A percentile compares a stretch with the other conserved stretches of the same genome.
Conservation (phyloP, 2,888 invertebrate species). For the Dolichopus griseipennis region DNA sequence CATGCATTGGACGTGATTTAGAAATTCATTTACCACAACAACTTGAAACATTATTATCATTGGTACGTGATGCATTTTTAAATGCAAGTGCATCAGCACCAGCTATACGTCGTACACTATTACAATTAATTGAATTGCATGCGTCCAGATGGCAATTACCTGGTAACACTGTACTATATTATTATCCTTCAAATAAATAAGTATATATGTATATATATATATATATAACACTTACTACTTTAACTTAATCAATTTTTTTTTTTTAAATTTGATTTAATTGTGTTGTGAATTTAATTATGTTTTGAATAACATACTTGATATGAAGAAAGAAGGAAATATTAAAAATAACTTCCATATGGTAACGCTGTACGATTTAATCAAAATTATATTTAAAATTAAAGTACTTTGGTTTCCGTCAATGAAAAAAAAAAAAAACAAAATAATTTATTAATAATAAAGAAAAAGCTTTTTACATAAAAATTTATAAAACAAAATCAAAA, state of each 20-base stretch:
- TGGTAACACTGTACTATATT: conserved; percentile 81
- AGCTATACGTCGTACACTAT: conserved; percentile 69
- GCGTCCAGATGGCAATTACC: conserved; percentile 87
- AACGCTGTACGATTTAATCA: too few relatives aligned
- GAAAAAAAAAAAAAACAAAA: not conserved
- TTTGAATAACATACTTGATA: too few relatives aligned
- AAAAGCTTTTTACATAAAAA: too few relatives aligned
- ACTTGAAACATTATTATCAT: conserved; percentile 66
- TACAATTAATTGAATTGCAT: conserved; percentile 83
- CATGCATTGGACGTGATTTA: conserved; percentile 79
- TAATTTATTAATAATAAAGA: too few relatives aligned
- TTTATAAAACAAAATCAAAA: not conserved
- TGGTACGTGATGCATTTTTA: conserved; percentile 78
- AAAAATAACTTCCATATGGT: too few relatives aligned
- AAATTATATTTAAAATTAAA: not conserved
- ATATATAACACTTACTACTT: too few relatives aligned
- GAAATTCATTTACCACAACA: conserved; percentile 73
- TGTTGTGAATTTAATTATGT: too few relatives aligned
- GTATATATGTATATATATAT: too few relatives aligned
- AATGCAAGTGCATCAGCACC: conserved; percentile 62
- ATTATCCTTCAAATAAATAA: conserved; percentile 61
- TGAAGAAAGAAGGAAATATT: too few relatives aligned
- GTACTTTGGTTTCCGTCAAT: not conserved
- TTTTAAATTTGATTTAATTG: too few relatives aligned
- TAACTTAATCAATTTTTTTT: too few relatives aligned